Evolutionary conservation across 2,113 vertebrate genomes (phyloP).

Genomic region (Halichoeres trimaculatus): DNA sequence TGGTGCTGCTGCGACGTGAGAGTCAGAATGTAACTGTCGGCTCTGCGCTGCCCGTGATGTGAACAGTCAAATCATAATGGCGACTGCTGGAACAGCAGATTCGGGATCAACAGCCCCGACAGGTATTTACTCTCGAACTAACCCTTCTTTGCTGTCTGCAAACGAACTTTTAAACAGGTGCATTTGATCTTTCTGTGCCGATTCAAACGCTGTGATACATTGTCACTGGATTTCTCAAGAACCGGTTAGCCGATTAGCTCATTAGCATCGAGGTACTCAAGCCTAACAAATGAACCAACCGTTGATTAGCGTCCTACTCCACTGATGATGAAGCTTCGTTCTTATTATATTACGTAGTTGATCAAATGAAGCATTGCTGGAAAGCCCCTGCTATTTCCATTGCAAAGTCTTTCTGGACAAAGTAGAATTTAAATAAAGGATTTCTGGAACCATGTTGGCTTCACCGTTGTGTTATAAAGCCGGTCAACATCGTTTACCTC

Average conservation of each 20-base stretch:
- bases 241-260: slow-evolving; percentile 59
- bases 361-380: neutral
- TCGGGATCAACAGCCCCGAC: slow-evolving; percentile 80
- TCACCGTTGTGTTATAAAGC: slow-evolving; percentile 26
- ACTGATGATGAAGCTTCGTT: neutral
- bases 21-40: slow-evolving; percentile 41
- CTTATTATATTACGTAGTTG: neutral
- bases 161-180: neutral
- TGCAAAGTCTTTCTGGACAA: neutral
- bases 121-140: slow-evolving; percentile 65
- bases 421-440: neutral
- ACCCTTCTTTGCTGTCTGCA: neutral
- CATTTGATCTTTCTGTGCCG: neutral
- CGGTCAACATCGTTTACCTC: slow-evolving; percentile 9
- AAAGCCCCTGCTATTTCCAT: neutral
- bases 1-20: slow-evolving; percentile 30
- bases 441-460: slow-evolving; percentile 25
- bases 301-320: slow-evolving; percentile 30
- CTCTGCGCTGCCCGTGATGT: slow-evolving; percentile 53
- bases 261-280: slow-evolving; percentile 59
- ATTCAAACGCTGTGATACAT: neutral
- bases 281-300: slow-evolving; percentile 47
- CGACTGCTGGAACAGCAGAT: slow-evolving; percentile 83
- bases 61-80: slow-evolving; percentile 79
- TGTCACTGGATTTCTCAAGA: neutral